Evolutionary conservation across 1,140 invertebrate species (phyloP).

Genomic region (Cydia amplana): DNA sequence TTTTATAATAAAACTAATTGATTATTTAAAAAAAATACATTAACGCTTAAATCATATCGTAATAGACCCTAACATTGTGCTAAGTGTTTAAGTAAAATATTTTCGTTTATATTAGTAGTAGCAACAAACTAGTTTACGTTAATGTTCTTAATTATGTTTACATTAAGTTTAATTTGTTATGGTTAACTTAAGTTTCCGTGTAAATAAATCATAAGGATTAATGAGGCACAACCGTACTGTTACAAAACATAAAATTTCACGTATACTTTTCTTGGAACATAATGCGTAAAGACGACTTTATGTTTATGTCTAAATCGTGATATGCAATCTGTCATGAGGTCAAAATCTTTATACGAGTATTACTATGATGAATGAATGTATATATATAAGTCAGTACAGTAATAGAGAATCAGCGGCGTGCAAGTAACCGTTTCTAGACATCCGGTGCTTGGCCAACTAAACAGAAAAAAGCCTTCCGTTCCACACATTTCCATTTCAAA

Average conservation of each 20-base stretch:
- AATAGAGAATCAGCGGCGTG: constrained; percentile 40
- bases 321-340: constrained; percentile 38
- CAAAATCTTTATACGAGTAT: constrained; percentile 35
- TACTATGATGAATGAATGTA: constrained; percentile 35
- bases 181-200: not conserved
- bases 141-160: constrained; percentile 29
- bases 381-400: constrained; percentile 38
- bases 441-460: constrained; percentile 66
- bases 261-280: constrained; percentile 1
- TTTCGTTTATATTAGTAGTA: not conserved
- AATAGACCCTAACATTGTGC: too few species aligned
- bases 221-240: not conserved
- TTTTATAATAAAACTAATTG: too few species aligned
- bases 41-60: too few species aligned
- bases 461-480: constrained; percentile 68
- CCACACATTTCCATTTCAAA: constrained; percentile 67
- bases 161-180: constrained; percentile 5
- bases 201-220: constrained; percentile 12
- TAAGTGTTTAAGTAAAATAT: too few species aligned
- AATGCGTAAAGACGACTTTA: constrained; percentile 13
- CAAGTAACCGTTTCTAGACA: constrained; percentile 52
- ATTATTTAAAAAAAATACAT: too few species aligned
- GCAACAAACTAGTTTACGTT: not conserved
- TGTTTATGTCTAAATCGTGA: constrained; percentile 42
- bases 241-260: not conserved